Percentiles rank a stretch among this genome's conserved stretches.
These are phyloP conservation scores for Hylaeus anthracinus DNA, from an alignment of 1,140 invertebrate genomes.

Conservation along the genomic window DNA sequence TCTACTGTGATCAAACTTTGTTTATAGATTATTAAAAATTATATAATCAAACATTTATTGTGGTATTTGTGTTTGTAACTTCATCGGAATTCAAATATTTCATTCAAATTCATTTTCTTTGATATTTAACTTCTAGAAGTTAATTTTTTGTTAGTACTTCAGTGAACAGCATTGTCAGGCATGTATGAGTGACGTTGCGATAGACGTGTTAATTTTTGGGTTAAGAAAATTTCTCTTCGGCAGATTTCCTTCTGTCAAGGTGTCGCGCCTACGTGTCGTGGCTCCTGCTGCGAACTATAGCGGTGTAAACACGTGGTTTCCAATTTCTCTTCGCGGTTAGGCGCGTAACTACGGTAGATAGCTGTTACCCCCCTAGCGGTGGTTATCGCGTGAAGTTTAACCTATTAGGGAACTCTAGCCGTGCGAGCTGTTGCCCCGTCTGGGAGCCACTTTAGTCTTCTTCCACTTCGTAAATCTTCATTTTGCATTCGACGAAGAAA, in stretches of 20 bases:
- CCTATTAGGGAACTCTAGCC: not conserved
- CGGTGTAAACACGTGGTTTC: not conserved
- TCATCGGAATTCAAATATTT: no score
- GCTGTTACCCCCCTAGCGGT: not conserved
- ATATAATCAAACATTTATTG: no score
- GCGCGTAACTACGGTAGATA: conserved; percentile 13
- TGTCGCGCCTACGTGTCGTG: not conserved
- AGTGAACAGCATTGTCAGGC: no score
- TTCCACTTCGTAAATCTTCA: not conserved
- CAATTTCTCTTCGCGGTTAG: conserved; percentile 29
- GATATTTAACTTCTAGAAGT: no score
- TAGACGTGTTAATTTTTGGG: no score
- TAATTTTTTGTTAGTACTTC: no score
- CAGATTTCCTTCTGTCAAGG: no score
- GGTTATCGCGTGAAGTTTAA: conserved; percentile 23
- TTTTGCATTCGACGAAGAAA: conserved; percentile 3
- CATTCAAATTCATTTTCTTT: no score
- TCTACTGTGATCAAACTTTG: no score
- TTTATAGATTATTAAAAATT: no score
- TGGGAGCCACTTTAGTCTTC: not conserved
- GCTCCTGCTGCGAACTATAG: not conserved
- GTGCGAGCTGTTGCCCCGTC: not conserved
- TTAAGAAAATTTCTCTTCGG: not conserved
- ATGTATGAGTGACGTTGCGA: no score
- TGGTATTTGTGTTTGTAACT: no score